Evolutionary conservation across 2,888 invertebrate species (phyloP).

Genomic region (Drosophila antonietae): DNA sequence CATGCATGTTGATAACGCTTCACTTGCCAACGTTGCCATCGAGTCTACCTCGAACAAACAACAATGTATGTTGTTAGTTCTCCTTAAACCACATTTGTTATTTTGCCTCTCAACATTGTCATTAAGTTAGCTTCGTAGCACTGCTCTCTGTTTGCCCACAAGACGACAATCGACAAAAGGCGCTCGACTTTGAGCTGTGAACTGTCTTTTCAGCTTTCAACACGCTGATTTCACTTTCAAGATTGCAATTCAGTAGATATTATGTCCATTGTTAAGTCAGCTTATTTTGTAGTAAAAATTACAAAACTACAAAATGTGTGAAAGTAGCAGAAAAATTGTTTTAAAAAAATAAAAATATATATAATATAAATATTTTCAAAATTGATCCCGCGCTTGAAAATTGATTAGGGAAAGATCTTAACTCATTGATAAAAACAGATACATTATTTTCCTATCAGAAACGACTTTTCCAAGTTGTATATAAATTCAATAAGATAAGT

Average conservation of each 20-base stretch:
- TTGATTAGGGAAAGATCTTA: no score
- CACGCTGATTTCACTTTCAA: conserved; percentile 11
- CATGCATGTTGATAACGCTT: conserved; percentile 79
- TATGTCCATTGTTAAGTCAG: neutral
- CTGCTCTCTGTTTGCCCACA: conserved; percentile 1
- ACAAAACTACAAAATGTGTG: neutral
- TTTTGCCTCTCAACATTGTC: conserved; percentile 29
- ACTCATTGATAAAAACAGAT: no score
- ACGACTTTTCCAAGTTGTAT: neutral
- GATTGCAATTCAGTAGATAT: neutral
- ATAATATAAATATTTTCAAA: no score
- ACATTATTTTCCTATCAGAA: neutral
- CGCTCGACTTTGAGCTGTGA: neutral
- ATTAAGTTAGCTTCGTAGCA: conserved; percentile 6
- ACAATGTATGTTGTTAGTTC: conserved; percentile 4
- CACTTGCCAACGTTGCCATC: conserved; percentile 61
- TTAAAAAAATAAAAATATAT: no score
- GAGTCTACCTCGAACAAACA: conserved; percentile 26
- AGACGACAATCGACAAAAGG: neutral
- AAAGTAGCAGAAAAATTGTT: no score
- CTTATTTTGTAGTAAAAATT: neutral
- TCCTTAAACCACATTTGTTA: conserved; percentile 5
- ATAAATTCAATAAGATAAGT: neutral
- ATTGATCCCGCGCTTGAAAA: no score
- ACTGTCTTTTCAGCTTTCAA: conserved; percentile 18